A percentile compares a stretch with the other conserved stretches of the same genome.
phyloP scores from a whole-genome alignment of 2,113 vertebrate genomes.

The Toxotes jaculatrix region DNA sequence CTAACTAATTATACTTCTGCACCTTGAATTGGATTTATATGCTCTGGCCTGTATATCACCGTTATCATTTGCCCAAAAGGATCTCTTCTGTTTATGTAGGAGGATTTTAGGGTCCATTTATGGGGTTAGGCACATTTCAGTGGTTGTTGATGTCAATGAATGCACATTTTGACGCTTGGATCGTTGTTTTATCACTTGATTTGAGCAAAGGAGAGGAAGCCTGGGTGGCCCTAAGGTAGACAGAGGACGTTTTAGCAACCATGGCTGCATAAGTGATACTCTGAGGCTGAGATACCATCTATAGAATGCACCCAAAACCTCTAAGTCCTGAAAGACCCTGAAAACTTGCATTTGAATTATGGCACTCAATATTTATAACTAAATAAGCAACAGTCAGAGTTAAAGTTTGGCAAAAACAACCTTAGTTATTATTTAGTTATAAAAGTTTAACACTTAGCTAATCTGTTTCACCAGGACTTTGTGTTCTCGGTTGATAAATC shows the following conservation, averaged over 20 bases:
- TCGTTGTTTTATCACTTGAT: not conserved
- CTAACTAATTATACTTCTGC: no score
- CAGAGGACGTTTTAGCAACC: not conserved
- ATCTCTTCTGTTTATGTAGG: not conserved
- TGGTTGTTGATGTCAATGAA: not conserved
- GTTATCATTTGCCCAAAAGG: not conserved
- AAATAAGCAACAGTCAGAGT: not conserved
- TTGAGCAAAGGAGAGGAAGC: not conserved
- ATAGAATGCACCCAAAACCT: not conserved
- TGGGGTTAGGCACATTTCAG: not conserved
- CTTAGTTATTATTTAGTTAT: not conserved
- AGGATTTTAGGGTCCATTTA: not conserved
- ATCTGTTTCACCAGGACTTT: not conserved
- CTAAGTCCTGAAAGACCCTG: not conserved
- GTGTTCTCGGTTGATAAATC: not conserved
- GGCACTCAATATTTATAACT: no score
- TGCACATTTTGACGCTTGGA: not conserved
- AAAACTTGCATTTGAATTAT: not conserved
- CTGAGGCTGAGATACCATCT: not conserved
- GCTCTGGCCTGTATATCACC: not conserved
- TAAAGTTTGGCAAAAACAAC: no score
- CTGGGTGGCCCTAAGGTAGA: not conserved
- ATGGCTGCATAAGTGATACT: not conserved
- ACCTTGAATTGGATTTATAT: not conserved
- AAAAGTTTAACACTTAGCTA: not conserved